Evolutionary conservation across 2,888 invertebrate species (phyloP), one percentile per base, ranked within the genome.

Genomic region (Macaria notata): DNA sequence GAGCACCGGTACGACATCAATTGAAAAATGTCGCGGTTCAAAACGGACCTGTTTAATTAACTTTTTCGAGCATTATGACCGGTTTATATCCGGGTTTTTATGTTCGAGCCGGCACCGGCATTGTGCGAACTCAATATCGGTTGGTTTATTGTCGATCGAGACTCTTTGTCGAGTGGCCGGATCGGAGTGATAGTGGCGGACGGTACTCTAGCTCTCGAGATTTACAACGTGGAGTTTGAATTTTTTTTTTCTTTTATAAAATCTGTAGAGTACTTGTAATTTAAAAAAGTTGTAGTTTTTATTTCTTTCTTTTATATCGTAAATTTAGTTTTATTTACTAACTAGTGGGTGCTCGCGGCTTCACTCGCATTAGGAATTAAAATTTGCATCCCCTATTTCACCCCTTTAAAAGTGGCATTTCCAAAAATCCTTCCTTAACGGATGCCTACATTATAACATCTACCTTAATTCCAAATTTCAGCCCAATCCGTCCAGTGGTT

Each of bases 121-220:
- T 87, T 88, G 86, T 87, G 78, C 75, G 73, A 79, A 79, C 76
- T 83, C 83, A 86, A 86, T 87, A 87, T 86, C 80, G 81, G 80
- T 71, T 71, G 81, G 77, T 82, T 86, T 86, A 86, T 86, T 84
- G 82, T 79, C 73, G 58, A 29, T 54, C 46, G 70, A 54, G 69
- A 73, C 66, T 78, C 79, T 80, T 80, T 81, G 78, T 83, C 66
- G 69, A 83, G 79, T 78, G 74, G 59, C 50, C 43, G 61, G 54
- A 45, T 51, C 42, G 19, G 7, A 30, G 38, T 39, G 5, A 45
- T 45, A 51, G 44, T 9, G 38, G 38, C n/a, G 29, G 51, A 47
- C 54, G 50, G 58, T 54, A 50, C 7, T 19, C 1, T 19, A 9
- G 46, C 4, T 49, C 30, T 6, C 9, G 33, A 1, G 38, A 5